Conservation (phyloP, 2,113 vertebrate genomes). For the Paramisgurnus dabryanus region DNA sequence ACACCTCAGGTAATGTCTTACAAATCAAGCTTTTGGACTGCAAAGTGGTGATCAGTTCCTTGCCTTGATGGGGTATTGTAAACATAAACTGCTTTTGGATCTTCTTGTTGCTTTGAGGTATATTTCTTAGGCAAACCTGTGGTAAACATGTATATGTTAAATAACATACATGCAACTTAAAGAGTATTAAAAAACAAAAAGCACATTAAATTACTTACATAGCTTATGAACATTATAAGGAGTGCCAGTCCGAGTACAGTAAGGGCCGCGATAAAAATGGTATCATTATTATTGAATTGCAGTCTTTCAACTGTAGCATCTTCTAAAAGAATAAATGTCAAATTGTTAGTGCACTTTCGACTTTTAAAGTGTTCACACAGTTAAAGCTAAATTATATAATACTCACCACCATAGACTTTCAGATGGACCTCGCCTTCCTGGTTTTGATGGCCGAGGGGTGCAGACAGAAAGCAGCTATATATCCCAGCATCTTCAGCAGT, state of each 20-base stretch:
- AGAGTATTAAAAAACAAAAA: background rate
- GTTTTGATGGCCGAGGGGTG: conserved; percentile 70
- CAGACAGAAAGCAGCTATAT: conserved; percentile 66
- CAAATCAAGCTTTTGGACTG: conserved; percentile 35
- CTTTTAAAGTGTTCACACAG: too few relatives aligned
- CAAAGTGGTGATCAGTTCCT: conserved; percentile 10
- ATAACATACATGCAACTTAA: background rate
- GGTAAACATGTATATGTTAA: conserved; percentile 20
- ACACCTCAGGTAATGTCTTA: conserved; percentile 20
- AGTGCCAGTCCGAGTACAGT: conserved; percentile 56
- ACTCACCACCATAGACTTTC: conserved; percentile 67
- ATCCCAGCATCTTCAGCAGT: conserved; percentile 54
- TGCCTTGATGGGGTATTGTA: conserved; percentile 32
- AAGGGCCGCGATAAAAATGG: conserved; percentile 44
- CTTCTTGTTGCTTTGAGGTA: conserved; percentile 45
- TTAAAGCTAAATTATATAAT: background rate
- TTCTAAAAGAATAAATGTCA: background rate
- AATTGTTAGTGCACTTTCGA: background rate
- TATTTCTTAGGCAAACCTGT: conserved; percentile 60
- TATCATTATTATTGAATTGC: background rate
- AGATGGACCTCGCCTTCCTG: conserved; percentile 57
- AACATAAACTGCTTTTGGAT: conserved; percentile 27
- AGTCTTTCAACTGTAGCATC: conserved; percentile 45
- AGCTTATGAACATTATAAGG: conserved; percentile 57
- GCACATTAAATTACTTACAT: conserved; percentile 64